These are phyloP conservation scores for Drosophila truncata DNA, from an alignment of 1,140 invertebrate species.

Conservation along the genomic window DNA sequence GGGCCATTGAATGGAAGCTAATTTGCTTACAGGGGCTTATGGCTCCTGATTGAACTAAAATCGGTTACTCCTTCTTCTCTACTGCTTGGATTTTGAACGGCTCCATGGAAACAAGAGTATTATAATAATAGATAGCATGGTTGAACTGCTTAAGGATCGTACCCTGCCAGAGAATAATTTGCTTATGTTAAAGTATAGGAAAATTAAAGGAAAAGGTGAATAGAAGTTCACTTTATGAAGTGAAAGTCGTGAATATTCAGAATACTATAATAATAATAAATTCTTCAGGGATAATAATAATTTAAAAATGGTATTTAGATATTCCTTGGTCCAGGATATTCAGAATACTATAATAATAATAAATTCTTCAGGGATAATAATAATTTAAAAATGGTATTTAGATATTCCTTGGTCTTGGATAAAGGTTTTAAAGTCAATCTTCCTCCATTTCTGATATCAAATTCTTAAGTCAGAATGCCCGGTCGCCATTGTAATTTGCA, in stretches of 20 bases:
- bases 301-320: background rate
- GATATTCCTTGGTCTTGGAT: too few species aligned
- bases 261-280: background rate
- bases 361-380: background rate
- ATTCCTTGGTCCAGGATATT: too few species aligned
- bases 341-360: background rate
- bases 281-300: background rate
- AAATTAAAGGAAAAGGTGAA: slow-evolving; percentile 21
- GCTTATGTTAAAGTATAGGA: slow-evolving; percentile 51
- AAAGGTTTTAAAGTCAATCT: too few species aligned
- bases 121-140: background rate
- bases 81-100: background rate
- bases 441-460: background rate
- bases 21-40: slow-evolving; percentile 29
- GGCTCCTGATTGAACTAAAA: slow-evolving; percentile 22
- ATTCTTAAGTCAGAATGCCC: background rate
- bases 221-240: too few species aligned
- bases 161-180: slow-evolving; percentile 13
- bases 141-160: background rate
- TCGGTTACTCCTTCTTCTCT: background rate
- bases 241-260: too few species aligned
- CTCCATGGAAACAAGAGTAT: background rate
- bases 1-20: slow-evolving; percentile 48
- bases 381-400: background rate
- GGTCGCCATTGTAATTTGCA: slow-evolving; percentile 58